These are phyloP conservation scores for Micronycteris hirsuta DNA, from an alignment of 2,113 vertebrate species.

Conservation along the genomic window DNA sequence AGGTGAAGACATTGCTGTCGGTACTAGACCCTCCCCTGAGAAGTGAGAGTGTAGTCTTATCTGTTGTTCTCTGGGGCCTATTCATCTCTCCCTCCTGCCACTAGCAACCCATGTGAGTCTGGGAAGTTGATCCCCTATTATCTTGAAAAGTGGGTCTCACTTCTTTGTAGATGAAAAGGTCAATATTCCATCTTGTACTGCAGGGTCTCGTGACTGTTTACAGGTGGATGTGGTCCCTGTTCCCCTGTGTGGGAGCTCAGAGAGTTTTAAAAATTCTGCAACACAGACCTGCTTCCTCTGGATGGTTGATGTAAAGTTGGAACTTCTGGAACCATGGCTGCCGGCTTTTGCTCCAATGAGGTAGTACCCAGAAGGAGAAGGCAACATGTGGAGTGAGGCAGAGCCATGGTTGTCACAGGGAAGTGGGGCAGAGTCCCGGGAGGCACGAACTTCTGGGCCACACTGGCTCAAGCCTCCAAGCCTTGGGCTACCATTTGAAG, in stretches of 20 bases:
- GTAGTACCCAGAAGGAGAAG: background rate
- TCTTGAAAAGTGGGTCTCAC: background rate
- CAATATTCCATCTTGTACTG: background rate
- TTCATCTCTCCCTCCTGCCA: background rate
- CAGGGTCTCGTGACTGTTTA: no score
- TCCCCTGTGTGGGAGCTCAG: background rate
- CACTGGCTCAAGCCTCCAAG: background rate
- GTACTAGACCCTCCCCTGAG: no score
- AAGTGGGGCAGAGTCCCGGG: background rate
- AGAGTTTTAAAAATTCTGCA: background rate
- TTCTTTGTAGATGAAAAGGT: background rate
- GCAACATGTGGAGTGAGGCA: background rate
- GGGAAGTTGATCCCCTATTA: no score
- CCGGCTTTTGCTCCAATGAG: background rate
- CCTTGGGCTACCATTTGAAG: background rate
- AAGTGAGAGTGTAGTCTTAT: background rate
- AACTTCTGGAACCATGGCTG: background rate
- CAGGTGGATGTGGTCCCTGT: background rate
- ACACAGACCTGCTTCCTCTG: background rate
- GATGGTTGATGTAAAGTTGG: background rate
- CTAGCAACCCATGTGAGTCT: background rate
- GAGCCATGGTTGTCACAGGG: background rate
- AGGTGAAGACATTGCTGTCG: background rate
- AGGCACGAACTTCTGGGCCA: background rate
- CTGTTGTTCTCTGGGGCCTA: background rate